These are phyloP conservation scores for Cerastis rubricosa DNA, from an alignment of 2,888 invertebrate species.

Conservation along the genomic window DNA sequence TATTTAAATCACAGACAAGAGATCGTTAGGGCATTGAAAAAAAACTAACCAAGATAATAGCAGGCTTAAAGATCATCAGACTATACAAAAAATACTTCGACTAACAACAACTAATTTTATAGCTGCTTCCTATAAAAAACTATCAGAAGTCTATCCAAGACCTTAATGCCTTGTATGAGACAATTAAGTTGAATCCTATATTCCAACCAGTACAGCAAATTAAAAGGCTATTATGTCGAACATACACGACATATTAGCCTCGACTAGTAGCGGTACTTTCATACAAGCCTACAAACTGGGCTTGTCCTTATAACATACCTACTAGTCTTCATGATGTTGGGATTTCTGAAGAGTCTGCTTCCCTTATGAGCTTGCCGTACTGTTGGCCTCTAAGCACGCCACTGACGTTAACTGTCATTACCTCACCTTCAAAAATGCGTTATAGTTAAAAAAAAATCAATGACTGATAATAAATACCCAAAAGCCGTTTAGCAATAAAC, in stretches of 20 bases:
- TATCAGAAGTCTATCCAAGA: not conserved
- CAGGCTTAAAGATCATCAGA: conserved; percentile 15
- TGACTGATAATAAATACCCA: not conserved
- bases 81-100: not conserved
- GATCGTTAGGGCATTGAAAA: conserved; percentile 14
- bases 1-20: conserved; percentile 26
- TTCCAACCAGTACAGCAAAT: not conserved
- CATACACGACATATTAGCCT: conserved; percentile 1
- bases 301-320: too few species aligned
- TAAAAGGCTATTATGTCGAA: not conserved
- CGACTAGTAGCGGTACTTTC: too few species aligned
- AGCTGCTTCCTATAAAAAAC: not conserved
- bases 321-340: too few species aligned
- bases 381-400: too few species aligned
- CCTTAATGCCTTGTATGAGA: not conserved
- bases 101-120: not conserved
- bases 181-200: not conserved
- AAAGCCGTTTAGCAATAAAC: conserved; percentile 6
- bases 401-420: not conserved
- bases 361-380: too few species aligned
- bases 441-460: not conserved
- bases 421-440: not conserved
- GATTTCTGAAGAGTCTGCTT: too few species aligned
- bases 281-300: too few species aligned
- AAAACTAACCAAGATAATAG: conserved; percentile 34